Base-by-base conservation (phyloP, 2,888 invertebrate species). In the Cataglyphis cursor region DNA sequence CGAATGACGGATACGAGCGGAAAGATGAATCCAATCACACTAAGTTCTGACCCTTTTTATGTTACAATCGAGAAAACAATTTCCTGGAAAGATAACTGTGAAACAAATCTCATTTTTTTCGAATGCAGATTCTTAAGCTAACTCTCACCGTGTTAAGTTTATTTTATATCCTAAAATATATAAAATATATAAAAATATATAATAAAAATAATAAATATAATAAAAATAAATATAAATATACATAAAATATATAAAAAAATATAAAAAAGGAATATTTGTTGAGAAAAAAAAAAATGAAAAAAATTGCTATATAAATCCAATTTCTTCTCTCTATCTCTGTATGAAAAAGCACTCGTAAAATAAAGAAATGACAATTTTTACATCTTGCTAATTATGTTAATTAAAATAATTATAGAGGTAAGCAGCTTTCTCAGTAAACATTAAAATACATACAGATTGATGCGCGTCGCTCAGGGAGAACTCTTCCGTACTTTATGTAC, bases 21-120 rank as follows among this genome's bases (percentile, higher is more conserved):
- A 70, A 83, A 38, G 68, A 81, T 66, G 83, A 89, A 87, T 81
- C 62, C 81, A 85, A 88, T 89, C 72, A 80, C 59, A 61, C 44
- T 44, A 18, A 57, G 31, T 21, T 72, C 24, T 35, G 35, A 80
- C 12, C 44, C 12, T 80, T 80, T 72, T 59, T 80, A 72, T 44
- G 72, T 80, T 59, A 72, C 78, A 72, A 41, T 80, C 70, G 35
- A 24, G 31, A 9, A 70, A 70, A 59, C 59, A 59, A 10, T n/a
- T 59, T 18, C 8, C 18, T 18, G 41, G 8, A n/a, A 44, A 44
- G 57, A 31, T 10, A 70, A 68, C 35, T 78, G 59, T 21, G 12
- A 31, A 78, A 78, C 41, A 70, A 78, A 44, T 70, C 31, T 44
- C 78, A 70, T 78, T 62, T 54, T 70, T 35, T 12, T 59, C 35